Percentiles rank a stretch among this genome's conserved stretches.
Evolutionary conservation across 2,113 vertebrate species (phyloP).

Genomic region (Ramphastos sulfuratus): DNA sequence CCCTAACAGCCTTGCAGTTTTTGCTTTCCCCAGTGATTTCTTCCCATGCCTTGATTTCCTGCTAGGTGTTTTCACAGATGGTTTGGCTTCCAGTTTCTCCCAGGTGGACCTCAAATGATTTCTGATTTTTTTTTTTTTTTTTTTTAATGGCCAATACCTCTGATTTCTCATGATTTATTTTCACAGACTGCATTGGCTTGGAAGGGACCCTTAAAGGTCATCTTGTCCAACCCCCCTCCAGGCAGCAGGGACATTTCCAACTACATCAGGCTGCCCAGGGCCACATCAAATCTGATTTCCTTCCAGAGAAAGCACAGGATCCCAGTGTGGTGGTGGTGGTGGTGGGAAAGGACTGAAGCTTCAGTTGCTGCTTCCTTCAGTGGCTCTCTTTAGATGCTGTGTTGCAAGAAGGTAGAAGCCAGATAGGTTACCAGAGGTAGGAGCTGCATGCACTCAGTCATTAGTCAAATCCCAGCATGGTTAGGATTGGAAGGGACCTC

Average conservation of each 20-base stretch:
- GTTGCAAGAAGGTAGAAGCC: not conserved
- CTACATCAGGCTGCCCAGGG: no score
- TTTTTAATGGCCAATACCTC: not conserved
- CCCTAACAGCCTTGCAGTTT: not conserved
- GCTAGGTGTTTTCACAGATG: conserved; percentile 10
- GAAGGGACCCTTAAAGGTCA: no score
- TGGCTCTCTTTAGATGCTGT: not conserved
- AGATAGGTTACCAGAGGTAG: not conserved
- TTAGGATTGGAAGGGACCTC: no score
- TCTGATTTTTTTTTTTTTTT: not conserved
- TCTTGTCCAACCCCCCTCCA: no score
- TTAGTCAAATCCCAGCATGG: no score
- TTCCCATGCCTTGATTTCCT: conserved; percentile 31
- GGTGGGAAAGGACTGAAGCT: not conserved
- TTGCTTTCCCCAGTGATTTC: not conserved
- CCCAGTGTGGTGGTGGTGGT: no score
- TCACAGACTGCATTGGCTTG: no score
- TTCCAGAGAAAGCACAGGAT: no score
- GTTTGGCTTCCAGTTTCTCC: not conserved
- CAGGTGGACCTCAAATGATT: not conserved
- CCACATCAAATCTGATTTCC: no score
- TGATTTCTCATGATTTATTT: not conserved
- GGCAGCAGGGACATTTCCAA: no score
- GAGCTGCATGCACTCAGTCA: not conserved
- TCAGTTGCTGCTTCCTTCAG: not conserved